phyloP scores from a whole-genome alignment of 2,113 vertebrate genomes.

The Muntiacus muntjak region DNA sequence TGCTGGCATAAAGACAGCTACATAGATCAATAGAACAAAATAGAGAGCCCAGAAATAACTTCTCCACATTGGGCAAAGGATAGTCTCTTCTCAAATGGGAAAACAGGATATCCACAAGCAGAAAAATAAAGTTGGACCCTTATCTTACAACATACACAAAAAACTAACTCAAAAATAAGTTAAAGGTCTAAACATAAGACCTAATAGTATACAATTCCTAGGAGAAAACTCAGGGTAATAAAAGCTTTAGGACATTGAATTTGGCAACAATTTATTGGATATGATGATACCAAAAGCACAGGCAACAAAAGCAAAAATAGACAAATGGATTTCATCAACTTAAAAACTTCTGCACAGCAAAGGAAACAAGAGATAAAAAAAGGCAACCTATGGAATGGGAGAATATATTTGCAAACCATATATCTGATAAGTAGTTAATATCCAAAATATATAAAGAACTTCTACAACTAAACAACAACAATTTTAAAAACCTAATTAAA shows the following conservation, averaged over 20 bases:
- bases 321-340: background rate
- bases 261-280: background rate
- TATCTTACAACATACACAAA: background rate
- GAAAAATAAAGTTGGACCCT: background rate
- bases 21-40: background rate
- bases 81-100: background rate
- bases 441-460: background rate
- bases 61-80: background rate
- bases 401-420: background rate
- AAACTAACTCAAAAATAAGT: background rate
- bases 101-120: background rate
- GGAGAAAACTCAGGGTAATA: background rate
- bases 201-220: background rate
- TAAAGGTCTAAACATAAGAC: background rate
- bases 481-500: background rate
- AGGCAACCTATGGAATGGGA: background rate
- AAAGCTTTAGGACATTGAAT: background rate
- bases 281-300: background rate
- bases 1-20: background rate
- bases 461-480: background rate
- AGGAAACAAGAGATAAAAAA: background rate
- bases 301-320: background rate
- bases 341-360: background rate
- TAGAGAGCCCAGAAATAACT: background rate
- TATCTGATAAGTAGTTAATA: background rate